Evolutionary conservation across 1,140 invertebrate genomes (phyloP), one percentile per base, ranked within the genome.

Genomic region (Drosophila truncata): DNA sequence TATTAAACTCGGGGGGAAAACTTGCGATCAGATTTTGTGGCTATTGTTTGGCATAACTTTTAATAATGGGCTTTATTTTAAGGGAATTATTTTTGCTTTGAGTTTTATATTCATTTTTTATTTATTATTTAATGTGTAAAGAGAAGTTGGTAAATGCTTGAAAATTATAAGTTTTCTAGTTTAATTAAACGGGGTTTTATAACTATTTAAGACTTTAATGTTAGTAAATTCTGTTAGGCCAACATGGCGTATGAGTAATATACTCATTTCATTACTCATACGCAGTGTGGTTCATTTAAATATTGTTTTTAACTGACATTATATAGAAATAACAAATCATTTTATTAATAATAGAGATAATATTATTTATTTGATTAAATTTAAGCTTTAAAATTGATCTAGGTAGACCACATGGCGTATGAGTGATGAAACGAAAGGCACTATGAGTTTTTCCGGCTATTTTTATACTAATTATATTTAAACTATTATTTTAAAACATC

Each of bases 21-120:
- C 47, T 70, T 70, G 47, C 23, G 18, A 67, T 67, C 25, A 35
- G 23, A 52, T 69, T 29, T 18, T 4, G 54, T 50, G 11, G 20
- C 25, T 52, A 20, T 62, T 6, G n/a, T 18, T 18, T 57, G 10
- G 25, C 1, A 23, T 6, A 65, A 65, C 42, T 67, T 64, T 66
- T 33, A 35, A 10, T 11, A 18, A 29, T 13, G 33, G 31, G 9
- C 14, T 58, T 20, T 16, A 37, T 27, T 33, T 33, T 16, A 16
- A n/a, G 7, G 13, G 11, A 20, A 20, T 18, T 59, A 8, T 35
- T 37, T 20, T n/a, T n/a, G 14, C 18, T 5, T 11, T 23, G 52
- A 3, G 5, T 6, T 39, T 25, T 18, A 27, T 25, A 16, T 9
- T 16, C 25, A 46, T 9, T 25, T 20, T 27, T 11, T 27, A n/a